These are phyloP conservation scores for Gymnopithys bicolor DNA, from an alignment of 2,797 vertebrate species.

Conservation along the genomic window DNA sequence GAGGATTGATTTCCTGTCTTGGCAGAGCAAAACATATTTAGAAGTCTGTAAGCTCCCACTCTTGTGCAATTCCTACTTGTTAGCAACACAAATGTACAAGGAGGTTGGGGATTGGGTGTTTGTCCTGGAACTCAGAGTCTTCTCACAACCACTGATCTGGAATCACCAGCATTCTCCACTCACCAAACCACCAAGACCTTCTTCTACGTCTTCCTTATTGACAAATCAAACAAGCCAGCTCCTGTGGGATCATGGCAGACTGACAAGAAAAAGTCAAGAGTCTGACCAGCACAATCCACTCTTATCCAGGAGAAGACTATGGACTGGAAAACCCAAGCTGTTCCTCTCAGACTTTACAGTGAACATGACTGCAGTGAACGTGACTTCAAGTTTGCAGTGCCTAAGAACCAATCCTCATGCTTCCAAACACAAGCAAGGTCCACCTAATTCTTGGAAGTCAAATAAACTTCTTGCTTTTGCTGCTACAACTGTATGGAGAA, in stretches of 20 bases:
- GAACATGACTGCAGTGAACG: background rate
- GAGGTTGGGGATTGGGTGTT: background rate
- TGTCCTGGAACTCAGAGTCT: background rate
- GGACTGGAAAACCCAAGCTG: background rate
- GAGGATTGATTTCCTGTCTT: background rate
- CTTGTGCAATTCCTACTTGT: background rate
- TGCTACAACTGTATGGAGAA: background rate
- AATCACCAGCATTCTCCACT: background rate
- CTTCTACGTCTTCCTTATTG: background rate
- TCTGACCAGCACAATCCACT: background rate
- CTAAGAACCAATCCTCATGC: background rate
- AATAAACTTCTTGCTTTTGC: background rate
- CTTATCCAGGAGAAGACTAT: background rate
- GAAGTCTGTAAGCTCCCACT: background rate
- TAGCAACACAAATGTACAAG: background rate
- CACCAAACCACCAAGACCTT: background rate
- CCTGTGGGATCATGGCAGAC: background rate
- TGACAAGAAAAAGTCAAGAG: slow-evolving; percentile 57
- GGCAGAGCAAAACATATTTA: background rate
- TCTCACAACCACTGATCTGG: background rate
- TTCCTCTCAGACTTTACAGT: background rate
- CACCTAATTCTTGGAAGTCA: background rate
- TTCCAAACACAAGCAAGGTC: background rate
- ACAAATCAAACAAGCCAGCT: background rate
- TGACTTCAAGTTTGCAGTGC: background rate